Conservation (phyloP, 2,797 vertebrate genomes). For the Danio kyathit region DNA sequence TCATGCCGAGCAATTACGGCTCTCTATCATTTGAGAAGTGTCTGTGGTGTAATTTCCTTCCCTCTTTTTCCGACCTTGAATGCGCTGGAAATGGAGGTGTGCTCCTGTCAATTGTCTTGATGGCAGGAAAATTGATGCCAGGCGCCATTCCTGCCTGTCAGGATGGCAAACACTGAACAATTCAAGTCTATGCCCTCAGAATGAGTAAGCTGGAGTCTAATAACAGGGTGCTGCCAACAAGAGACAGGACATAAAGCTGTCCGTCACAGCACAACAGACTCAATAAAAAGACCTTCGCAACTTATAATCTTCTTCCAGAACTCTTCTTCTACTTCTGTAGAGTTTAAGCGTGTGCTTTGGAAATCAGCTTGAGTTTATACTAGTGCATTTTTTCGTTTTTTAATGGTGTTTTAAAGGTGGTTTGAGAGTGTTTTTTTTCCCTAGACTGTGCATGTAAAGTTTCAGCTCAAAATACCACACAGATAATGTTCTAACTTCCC, state of each 20-base stretch:
- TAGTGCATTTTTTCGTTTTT: no score
- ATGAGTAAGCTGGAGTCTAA: not conserved
- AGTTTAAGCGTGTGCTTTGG: not conserved
- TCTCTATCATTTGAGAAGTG: conserved; percentile 15
- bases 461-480: no score
- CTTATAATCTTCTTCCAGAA: conserved; percentile 3
- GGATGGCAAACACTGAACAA: not conserved
- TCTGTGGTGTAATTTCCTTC: conserved; percentile 1
- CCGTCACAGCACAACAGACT: not conserved
- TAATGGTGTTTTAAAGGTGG: no score
- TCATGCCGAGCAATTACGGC: not conserved
- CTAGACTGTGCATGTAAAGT: no score
- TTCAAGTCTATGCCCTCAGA: not conserved
- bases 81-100: conserved; percentile 6
- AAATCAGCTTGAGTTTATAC: no score
- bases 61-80: not conserved
- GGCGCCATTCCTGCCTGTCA: conserved; percentile 5
- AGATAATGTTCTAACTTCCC: no score
- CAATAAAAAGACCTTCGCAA: not conserved
- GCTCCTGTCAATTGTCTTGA: not conserved
- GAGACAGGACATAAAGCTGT: not conserved
- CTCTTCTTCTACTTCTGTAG: not conserved
- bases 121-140: conserved; percentile 30
- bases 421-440: no score
- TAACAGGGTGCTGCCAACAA: conserved; percentile 6